Base-by-base conservation (phyloP, 1,140 invertebrate genomes). In the Tribolium castaneum region DNA sequence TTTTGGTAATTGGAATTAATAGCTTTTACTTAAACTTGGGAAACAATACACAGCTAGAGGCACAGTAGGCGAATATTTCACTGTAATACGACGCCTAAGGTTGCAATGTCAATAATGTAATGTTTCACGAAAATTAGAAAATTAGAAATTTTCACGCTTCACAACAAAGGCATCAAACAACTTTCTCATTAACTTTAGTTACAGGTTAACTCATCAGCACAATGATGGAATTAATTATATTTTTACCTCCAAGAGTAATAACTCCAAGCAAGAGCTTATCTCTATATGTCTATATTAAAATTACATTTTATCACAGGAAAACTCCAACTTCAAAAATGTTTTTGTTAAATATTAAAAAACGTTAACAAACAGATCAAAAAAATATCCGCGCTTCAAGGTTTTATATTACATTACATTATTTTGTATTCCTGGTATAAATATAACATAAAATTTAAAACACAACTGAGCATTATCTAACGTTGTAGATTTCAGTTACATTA, bases 1-100 rank as follows among this genome's bases (percentile, higher is more conserved):
- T 66, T 66, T 66, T 66, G 59, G 59, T 66, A 66, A 66, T 66
- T 66, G 30, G 59, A 66, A 66, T 66, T 66, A 66, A 66, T 66
- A 66, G 59, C 59, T 66, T 66, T 66, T 66, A 66, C 30, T 66
- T 66, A 66, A 66, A 66, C 25, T 66, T 35, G n/a, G 25, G 59
- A 66, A 66, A 66, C 59, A 66, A 66, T 66, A 66, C 30, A 66
- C 25, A n/a, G 25, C 59, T 66, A 35, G 22, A 22, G 30, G 59
- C 59, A 35, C 30, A 12, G 30, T 66, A 66, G n/a, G 10, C 59
- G 30, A 66, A 66, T 66, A 66, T 66, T 66, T 66, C 30, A 66
- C 59, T 7, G 25, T 66, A 66, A 66, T 66, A 34, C 30, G 25
- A 34, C 59, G 59, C 59, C 59, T 66, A 66, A 66, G 59, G 59